phyloP scores from a whole-genome alignment of 2,888 invertebrate genomes.

The Campaea margaritaria region DNA sequence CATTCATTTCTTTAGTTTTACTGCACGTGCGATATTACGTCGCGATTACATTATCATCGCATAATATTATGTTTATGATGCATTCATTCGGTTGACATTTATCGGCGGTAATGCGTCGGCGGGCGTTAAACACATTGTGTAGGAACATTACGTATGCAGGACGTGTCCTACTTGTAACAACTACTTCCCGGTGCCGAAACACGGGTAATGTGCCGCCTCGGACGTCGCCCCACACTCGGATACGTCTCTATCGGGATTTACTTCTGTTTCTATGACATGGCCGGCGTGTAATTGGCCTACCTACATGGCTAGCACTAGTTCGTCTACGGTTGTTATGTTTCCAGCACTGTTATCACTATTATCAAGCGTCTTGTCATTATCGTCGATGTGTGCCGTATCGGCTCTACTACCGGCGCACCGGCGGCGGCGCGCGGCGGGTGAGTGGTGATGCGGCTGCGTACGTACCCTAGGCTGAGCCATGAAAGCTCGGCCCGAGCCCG shows the following conservation, averaged over 20 bases:
- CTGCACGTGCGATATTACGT: constrained; percentile 48
- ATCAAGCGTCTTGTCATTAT: constrained; percentile 54
- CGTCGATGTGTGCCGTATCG: constrained; percentile 47
- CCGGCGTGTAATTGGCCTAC: constrained; percentile 9
- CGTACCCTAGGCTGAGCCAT: constrained; percentile 97
- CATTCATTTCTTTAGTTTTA: constrained; percentile 46
- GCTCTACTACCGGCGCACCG: constrained; percentile 52
- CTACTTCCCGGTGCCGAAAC: constrained; percentile 65
- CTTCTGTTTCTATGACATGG: constrained; percentile 35
- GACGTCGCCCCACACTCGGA: constrained; percentile 50
- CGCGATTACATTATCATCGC: constrained; percentile 48
- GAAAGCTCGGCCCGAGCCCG: constrained; percentile 90
- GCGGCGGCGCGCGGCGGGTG: constrained; percentile 32
- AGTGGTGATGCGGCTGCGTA: constrained; percentile 56
- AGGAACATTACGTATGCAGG: constrained; percentile 68
- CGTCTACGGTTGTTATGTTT: constrained; percentile 43
- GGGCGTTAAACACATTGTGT: constrained; percentile 60
- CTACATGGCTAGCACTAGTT: constrained; percentile 19
- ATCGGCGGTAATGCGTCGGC: constrained; percentile 59
- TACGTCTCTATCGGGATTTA: constrained; percentile 56
- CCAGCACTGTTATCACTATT: constrained; percentile 48
- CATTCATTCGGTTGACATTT: constrained; percentile 71
- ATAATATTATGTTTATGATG: constrained; percentile 48
- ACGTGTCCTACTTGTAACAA: constrained; percentile 70
- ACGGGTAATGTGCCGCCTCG: constrained; percentile 52